Evolutionary conservation across 1,140 invertebrate genomes (phyloP).

Genomic region (Nasonia giraulti): DNA sequence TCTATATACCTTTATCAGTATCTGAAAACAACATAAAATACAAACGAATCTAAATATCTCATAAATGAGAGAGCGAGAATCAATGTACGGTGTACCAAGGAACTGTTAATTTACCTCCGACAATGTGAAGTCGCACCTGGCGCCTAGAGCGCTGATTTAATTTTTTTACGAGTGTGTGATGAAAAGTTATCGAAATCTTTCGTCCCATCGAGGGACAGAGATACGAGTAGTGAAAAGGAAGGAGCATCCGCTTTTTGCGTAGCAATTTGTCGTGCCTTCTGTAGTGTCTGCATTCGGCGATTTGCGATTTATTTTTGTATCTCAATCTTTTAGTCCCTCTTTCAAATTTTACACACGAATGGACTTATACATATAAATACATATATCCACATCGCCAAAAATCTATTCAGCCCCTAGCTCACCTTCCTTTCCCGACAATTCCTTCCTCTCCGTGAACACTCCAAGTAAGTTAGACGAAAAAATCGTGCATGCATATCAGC

Average conservation of each 20-base stretch:
- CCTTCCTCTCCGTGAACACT: conserved; percentile 39
- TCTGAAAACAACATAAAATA: not conserved
- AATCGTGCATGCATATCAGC: conserved; percentile 43
- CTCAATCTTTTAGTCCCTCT: conserved; percentile 43
- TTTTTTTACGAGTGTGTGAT: conserved; percentile 31
- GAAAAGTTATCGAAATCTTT: not conserved
- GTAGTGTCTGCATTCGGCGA: conserved; percentile 67
- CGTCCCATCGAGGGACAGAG: not conserved
- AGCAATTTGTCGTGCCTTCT: conserved; percentile 73
- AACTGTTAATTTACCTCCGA: conserved; percentile 42
- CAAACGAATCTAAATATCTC: not conserved
- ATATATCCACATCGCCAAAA: conserved; percentile 32
- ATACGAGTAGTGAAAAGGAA: conserved; percentile 35
- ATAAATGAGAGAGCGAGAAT: conserved; percentile 30
- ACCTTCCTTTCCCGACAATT: conserved; percentile 17
- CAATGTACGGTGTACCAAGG: conserved; percentile 30
- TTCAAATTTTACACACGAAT: not conserved
- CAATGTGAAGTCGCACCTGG: conserved; percentile 22
- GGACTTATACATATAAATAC: not conserved
- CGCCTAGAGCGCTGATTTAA: conserved; percentile 36
- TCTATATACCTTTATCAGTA: conserved; percentile 7
- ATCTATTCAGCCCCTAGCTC: not conserved
- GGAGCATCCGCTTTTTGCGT: conserved; percentile 59
- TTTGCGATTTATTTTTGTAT: conserved; percentile 71
- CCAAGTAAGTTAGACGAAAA: conserved; percentile 42